These are phyloP conservation scores for Phymorhynchus buccinoides DNA, from an alignment of 1,140 invertebrate species.

Conservation along the genomic window DNA sequence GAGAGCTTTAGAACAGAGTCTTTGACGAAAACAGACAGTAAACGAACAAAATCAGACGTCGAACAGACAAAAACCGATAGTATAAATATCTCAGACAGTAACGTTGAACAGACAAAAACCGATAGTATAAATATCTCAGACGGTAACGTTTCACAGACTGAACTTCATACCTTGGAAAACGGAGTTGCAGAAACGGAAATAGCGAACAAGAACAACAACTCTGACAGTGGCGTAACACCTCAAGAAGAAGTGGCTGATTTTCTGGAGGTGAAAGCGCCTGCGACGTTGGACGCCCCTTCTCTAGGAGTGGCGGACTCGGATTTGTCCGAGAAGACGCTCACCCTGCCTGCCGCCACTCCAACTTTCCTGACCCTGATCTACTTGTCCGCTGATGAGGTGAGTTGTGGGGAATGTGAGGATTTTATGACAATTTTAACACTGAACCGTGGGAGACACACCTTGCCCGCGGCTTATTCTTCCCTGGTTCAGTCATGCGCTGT, in stretches of 20 bases:
- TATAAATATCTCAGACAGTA: neutral
- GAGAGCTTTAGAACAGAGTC: neutral
- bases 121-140: neutral
- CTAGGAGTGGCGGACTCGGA: slow-evolving; percentile 48
- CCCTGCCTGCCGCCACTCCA: slow-evolving; percentile 60
- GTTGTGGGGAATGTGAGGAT: slow-evolving; percentile 32
- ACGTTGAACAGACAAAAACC: neutral
- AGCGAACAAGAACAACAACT: neutral
- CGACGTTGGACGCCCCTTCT: slow-evolving; percentile 13
- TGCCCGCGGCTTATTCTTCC: no score
- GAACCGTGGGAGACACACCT: no score
- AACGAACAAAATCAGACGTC: neutral
- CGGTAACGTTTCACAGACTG: neutral
- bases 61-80: no score
- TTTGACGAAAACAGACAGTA: neutral
- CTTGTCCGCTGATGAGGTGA: slow-evolving; percentile 8
- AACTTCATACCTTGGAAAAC: neutral
- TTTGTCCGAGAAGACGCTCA: slow-evolving; percentile 56
- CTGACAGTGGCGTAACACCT: neutral
- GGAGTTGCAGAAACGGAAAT: neutral
- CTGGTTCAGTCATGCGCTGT: no score
- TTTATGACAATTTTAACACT: neutral
- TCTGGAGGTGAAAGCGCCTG: neutral
- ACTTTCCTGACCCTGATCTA: slow-evolving; percentile 45
- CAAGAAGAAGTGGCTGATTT: neutral